Base-by-base conservation (phyloP, 2,888 invertebrate species). In the Spatulosminthurus flaviceps region DNA sequence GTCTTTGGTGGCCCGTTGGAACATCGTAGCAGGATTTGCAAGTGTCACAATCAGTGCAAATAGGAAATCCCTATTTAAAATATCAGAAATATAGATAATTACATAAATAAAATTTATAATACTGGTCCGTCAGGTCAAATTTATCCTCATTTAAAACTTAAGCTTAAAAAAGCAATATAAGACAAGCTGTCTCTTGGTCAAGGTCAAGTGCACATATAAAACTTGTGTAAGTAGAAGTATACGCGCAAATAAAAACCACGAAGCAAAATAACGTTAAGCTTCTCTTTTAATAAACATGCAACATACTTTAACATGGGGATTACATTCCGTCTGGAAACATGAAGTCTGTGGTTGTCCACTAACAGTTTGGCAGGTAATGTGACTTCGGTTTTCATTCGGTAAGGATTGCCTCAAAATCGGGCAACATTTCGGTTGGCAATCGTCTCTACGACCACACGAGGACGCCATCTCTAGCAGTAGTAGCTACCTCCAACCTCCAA, bases 1-100 rank as follows among this genome's bases (percentile, higher is more conserved):
- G 81, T n/a, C 83, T 67, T 61, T 84, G 84, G 66, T 84, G 84
- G n/a, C 83, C 81, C 16, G 84, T 79, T 4, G 80, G 78, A 22
- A 80, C 74, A 76, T 84, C 84, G 66, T 84, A 84, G 61, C 83
- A 84, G 29, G 79, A 66, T 22, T 29, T 22, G n/a, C 60, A 60
- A 0, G 11, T 26, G 28, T 13, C 29, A 26, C 22, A 22, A 22
- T 28, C 34, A n/a, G 41, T 41, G 51, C 80, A 74, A 7, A 61
- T 41, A 1, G 80, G 78, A 34, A 78, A 61, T 19, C 74, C 75
- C 78, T 80, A n/a, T 51, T 51, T 51, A 51, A 2, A 13, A 51
- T 7, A 34, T 34, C 51, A 1, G 51, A 51, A 4, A 51, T 11
- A 51, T 19, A 51, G 16, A 9, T 51, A 19, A 34, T 34, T 34